Evolutionary conservation across 2,797 vertebrate species (phyloP).

Genomic region (Chloroceryle inda): DNA sequence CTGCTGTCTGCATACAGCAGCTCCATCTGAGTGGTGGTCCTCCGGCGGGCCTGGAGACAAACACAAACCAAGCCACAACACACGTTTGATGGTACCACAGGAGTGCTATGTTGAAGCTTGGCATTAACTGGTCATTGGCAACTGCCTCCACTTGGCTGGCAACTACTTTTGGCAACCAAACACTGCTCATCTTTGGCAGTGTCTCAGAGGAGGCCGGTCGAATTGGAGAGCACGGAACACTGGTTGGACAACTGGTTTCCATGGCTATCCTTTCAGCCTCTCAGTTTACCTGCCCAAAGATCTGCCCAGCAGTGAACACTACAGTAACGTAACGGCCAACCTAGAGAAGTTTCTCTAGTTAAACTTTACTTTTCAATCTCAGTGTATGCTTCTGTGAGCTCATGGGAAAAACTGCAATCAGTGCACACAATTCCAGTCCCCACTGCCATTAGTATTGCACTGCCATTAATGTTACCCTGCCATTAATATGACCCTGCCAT

Average conservation of each 20-base stretch:
- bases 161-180: neutral
- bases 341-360: neutral
- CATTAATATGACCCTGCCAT: neutral
- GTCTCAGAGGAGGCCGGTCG: neutral
- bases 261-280: neutral
- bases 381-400: neutral
- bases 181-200: neutral
- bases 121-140: neutral
- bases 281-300: neutral
- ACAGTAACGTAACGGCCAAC: neutral
- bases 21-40: constrained; percentile 97
- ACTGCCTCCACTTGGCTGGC: neutral
- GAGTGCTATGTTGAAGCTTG: neutral
- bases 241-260: constrained; percentile 3
- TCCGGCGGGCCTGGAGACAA: constrained; percentile 88
- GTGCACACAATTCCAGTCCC: neutral
- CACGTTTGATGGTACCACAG: neutral
- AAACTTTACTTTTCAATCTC: neutral
- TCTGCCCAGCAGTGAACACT: neutral
- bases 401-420: neutral
- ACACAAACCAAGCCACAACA: neutral
- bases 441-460: neutral
- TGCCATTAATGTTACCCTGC: neutral
- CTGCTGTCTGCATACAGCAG: constrained; percentile 92
- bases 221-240: neutral